Evolutionary conservation across 2,888 invertebrate genomes (phyloP).

Genomic region (Tenodera sinensis): DNA sequence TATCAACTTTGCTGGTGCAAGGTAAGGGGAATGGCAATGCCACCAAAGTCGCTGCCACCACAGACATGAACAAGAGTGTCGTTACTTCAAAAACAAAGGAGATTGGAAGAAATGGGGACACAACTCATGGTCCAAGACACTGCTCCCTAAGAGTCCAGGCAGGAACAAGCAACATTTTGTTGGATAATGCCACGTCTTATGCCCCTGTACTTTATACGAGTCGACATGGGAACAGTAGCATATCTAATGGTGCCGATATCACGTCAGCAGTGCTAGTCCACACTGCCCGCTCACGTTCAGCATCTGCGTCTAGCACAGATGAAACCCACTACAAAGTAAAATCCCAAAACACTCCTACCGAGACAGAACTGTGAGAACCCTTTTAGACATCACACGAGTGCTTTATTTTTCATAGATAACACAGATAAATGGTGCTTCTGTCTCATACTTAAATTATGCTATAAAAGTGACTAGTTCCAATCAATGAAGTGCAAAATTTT

Average conservation of each 20-base stretch:
- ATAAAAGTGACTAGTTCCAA: not conserved
- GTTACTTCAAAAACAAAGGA: not conserved
- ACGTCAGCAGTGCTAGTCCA: constrained; percentile 25
- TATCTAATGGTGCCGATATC: not conserved
- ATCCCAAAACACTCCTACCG: not conserved
- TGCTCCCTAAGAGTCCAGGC: constrained; percentile 74
- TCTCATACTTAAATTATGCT: not conserved
- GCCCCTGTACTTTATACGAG: constrained; percentile 69
- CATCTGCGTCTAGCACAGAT: constrained; percentile 20
- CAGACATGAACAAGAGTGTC: not conserved
- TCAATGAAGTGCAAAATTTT: not conserved
- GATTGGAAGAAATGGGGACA: not conserved
- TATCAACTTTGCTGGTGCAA: not conserved
- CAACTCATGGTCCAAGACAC: constrained; percentile 59
- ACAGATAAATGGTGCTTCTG: not conserved
- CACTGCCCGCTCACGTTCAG: constrained; percentile 21
- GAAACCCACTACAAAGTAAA: not conserved
- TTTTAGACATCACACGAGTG: not conserved
- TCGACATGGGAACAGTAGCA: constrained; percentile 22
- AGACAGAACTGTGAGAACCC: not conserved
- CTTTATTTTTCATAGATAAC: not conserved
- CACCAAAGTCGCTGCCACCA: not conserved
- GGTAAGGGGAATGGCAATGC: not conserved
- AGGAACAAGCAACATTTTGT: constrained; percentile 73
- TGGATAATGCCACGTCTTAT: constrained; percentile 61